These are phyloP conservation scores for Plectropomus leopardus DNA, from an alignment of 2,113 vertebrate genomes.

Conservation along the genomic window DNA sequence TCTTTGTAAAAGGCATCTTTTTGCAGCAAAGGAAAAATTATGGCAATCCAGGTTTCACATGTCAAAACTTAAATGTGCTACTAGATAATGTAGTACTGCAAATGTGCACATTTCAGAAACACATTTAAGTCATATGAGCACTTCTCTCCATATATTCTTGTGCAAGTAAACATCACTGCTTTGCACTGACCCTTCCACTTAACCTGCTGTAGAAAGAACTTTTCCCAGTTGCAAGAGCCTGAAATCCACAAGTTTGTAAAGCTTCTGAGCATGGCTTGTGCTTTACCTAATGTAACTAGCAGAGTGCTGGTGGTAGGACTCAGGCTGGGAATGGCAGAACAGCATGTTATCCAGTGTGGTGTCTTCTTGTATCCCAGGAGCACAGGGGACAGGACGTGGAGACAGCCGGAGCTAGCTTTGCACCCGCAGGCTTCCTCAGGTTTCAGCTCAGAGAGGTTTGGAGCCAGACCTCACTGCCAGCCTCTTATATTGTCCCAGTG, in stretches of 20 bases:
- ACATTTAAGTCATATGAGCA: not conserved
- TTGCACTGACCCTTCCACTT: slow-evolving; percentile 6
- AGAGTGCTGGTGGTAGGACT: slow-evolving; percentile 91
- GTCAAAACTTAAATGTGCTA: not conserved
- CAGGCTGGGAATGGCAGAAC: slow-evolving; percentile 94
- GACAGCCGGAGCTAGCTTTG: slow-evolving; percentile 12
- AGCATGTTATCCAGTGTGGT: slow-evolving; percentile 83
- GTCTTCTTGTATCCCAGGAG: slow-evolving; percentile 48
- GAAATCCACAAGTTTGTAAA: not conserved
- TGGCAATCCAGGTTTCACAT: slow-evolving; percentile 3
- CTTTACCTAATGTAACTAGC: slow-evolving; percentile 92
- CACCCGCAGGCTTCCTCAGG: slow-evolving; percentile 26
- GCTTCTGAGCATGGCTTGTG: slow-evolving; percentile 2
- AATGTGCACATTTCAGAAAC: not conserved
- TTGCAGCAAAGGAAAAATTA: too few species aligned
- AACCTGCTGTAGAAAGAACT: not conserved
- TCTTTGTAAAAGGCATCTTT: too few species aligned
- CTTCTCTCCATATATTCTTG: not conserved
- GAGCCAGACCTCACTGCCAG: not conserved
- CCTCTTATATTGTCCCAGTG: slow-evolving; percentile 77
- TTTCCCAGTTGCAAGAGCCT: not conserved
- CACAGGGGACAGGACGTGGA: slow-evolving; percentile 23
- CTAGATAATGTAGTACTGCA: not conserved
- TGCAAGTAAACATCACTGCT: slow-evolving; percentile 9
- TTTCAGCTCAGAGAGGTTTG: slow-evolving; percentile 35